Percentiles rank a stretch among this genome's conserved stretches.
Evolutionary conservation across 2,113 vertebrate genomes (phyloP).

Genomic region (Xiphophorus maculatus): DNA sequence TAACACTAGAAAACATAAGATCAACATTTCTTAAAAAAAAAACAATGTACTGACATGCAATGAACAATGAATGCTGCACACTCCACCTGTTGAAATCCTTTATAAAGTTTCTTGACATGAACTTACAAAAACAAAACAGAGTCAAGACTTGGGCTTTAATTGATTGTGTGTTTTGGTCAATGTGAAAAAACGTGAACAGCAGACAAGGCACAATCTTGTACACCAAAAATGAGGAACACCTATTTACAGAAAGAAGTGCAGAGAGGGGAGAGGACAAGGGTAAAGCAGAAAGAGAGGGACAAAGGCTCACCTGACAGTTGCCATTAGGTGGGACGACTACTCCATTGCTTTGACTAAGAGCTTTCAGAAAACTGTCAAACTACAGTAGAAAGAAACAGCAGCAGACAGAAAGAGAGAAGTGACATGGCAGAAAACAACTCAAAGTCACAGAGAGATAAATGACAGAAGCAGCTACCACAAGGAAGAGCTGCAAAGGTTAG

Average conservation of each 20-base stretch:
- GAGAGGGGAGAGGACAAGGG: neutral
- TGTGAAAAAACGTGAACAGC: no score
- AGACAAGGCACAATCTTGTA: neutral
- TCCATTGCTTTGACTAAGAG: conserved; percentile 78
- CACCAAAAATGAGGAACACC: conserved; percentile 15
- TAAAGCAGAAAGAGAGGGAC: conserved; percentile 16
- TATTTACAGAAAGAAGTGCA: conserved; percentile 21
- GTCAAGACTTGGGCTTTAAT: no score
- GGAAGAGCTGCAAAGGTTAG: conserved; percentile 10
- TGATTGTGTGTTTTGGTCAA: no score
- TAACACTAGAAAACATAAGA: conserved; percentile 7
- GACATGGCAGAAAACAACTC: conserved; percentile 35
- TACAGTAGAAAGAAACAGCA: conserved; percentile 56
- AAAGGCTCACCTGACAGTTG: conserved; percentile 75
- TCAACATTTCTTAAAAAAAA: neutral
- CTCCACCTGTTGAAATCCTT: neutral
- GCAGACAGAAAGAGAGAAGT: conserved; percentile 25
- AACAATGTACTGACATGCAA: neutral
- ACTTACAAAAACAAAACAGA: no score
- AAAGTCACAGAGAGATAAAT: conserved; percentile 23
- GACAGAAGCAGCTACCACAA: conserved; percentile 24
- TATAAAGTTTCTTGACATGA: neutral
- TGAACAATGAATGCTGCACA: neutral
- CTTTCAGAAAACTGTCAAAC: conserved; percentile 78
- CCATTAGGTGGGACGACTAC: conserved; percentile 68